Evolutionary conservation across 2,797 vertebrate genomes (phyloP).

Genomic region (Glossophaga mutica): DNA sequence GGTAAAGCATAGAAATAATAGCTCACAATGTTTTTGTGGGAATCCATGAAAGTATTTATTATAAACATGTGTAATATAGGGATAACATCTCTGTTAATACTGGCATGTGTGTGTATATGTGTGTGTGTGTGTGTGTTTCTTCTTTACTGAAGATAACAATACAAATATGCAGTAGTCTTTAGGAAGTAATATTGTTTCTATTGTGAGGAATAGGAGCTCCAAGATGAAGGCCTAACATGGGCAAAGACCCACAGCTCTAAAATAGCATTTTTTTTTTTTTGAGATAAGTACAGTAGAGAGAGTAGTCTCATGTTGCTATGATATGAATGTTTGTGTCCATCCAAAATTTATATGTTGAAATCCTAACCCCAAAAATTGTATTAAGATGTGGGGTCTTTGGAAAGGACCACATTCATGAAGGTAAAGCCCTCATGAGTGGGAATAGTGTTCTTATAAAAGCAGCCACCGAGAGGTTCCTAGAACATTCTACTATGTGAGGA

Average conservation of each 20-base stretch:
- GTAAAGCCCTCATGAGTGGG: neutral
- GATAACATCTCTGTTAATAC: neutral
- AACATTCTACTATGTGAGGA: neutral
- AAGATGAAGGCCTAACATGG: neutral
- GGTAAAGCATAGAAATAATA: neutral
- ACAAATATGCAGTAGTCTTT: neutral
- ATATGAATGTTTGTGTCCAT: neutral
- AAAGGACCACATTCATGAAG: neutral
- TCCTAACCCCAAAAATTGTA: neutral
- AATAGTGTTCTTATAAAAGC: neutral
- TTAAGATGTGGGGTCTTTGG: neutral
- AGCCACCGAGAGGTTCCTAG: neutral
- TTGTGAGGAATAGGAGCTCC: neutral
- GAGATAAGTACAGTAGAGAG: neutral
- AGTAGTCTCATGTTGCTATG: neutral
- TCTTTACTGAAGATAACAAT: neutral
- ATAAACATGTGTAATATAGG: neutral
- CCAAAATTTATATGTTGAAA: neutral
- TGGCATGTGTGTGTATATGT: neutral
- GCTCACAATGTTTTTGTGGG: neutral
- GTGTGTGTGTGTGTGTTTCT: neutral
- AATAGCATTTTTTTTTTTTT: neutral
- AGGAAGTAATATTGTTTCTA: neutral
- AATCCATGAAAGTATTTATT: neutral
- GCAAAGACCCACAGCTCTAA: neutral